Percentiles rank a stretch among this genome's conserved stretches.
Evolutionary conservation across 1,140 invertebrate species (phyloP).

Genomic region (Oryzaephilus surinamensis): DNA sequence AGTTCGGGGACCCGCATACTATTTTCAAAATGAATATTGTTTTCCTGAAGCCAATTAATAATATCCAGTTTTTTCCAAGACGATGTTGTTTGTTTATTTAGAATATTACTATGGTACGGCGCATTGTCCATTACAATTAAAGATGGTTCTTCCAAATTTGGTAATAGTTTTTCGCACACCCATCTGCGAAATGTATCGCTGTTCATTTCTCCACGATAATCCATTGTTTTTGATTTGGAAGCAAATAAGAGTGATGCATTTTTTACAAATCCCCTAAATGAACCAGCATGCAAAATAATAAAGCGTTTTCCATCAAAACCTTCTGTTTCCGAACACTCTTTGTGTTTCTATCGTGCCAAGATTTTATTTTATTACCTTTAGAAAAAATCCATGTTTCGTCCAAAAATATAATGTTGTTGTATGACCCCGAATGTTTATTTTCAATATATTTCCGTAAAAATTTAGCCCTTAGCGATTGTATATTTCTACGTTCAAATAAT

Average conservation of each 20-base stretch:
- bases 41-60: background rate
- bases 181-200: background rate
- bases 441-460: too few species aligned
- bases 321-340: too few species aligned
- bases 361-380: too few species aligned
- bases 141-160: background rate
- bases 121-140: constrained; percentile 2
- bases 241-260: constrained; percentile 1
- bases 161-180: background rate
- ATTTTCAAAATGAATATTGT: background rate
- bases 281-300: too few species aligned
- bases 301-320: too few species aligned
- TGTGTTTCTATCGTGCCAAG: too few species aligned
- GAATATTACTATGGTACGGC: background rate
- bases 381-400: too few species aligned
- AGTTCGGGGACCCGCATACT: background rate
- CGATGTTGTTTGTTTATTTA: background rate
- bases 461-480: too few species aligned
- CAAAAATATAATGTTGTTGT: too few species aligned
- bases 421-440: too few species aligned
- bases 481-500: too few species aligned
- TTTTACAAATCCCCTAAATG: too few species aligned
- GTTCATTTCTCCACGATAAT: constrained; percentile 1
- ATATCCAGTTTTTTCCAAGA: background rate
- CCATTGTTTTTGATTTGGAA: background rate